Evolutionary conservation across 2,797 vertebrate species (phyloP), one percentile per base, ranked within the genome.

Genomic region (Emys orbicularis): DNA sequence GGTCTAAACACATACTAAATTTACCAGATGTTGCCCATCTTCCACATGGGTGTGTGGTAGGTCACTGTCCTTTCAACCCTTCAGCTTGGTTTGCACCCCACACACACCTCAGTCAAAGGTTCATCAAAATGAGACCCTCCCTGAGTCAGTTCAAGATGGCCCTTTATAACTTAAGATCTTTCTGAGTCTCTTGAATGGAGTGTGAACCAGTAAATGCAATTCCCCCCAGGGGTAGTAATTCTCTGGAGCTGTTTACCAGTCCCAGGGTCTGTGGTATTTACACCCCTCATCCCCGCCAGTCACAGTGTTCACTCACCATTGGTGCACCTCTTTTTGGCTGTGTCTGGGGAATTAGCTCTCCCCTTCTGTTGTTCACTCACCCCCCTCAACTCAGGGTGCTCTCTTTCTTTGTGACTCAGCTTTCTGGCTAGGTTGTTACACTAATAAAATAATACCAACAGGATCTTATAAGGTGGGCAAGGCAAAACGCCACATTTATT

Each of bases 251-350:
- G n/a, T 41, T 72, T 37, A 23, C 19, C 19, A 41, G 65, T 37
- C n/a, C n/a, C 8, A 72, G 65, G n/a, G 8, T 5, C 34, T n/a
- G 34, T 68, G 18, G 8, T 68, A 68, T 68, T 37, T 37, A 72
- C 53, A 34, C 6, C 13, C 12, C 29, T 21, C n/a, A 37, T n/a
- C 19, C 8, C 19, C 5, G 0, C n/a, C 2, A 19, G n/a, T 37
- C 65, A 37, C n/a, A 37, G n/a, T 23, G 19, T 41, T 72, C 65
- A 72, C 65, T 37, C 34, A 72, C 16, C 8, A 8, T n/a, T 65
- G 29, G 7, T 8, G 16, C 16, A n/a, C 15, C 8, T 19, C 34
- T 65, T n/a, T 65, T 18, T n/a, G 61, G 61, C 8, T n/a, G 16
- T 68, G n/a, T n/a, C 61, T 37, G 18, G 34, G 18, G n/a, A 68